These are phyloP conservation scores for Tauraco hartlaubi DNA, from an alignment of 2,797 vertebrate genomes.

Conservation along the genomic window DNA sequence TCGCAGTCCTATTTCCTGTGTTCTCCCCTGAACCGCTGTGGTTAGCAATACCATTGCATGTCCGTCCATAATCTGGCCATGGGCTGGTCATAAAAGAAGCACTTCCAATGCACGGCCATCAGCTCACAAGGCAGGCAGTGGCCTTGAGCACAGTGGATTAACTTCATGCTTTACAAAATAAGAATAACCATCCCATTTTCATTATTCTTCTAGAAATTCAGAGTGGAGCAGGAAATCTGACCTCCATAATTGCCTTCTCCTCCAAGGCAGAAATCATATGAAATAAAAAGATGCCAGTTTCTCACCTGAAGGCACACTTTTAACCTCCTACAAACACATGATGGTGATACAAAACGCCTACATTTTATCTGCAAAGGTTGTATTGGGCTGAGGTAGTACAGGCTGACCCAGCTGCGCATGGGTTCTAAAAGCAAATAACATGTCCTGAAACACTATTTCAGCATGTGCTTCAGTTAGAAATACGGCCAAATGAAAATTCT, in stretches of 20 bases:
- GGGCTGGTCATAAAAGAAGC: not conserved
- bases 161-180: not conserved
- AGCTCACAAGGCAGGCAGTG: not conserved
- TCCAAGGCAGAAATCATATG: not conserved
- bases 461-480: not conserved
- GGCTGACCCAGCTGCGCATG: not conserved
- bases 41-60: accelerated
- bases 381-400: not conserved
- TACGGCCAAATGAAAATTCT: not conserved
- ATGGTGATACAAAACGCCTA: not conserved
- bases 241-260: not conserved
- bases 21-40: not conserved
- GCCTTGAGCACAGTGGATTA: not conserved
- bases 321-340: not conserved
- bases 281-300: not conserved
- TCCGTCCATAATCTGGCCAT: not conserved
- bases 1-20: not conserved
- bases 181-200: not conserved
- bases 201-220: not conserved
- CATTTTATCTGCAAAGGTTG: not conserved
- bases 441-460: not conserved
- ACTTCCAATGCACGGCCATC: not conserved
- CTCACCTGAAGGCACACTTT: not conserved
- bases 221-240: not conserved
- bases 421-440: not conserved